These are phyloP conservation scores for Drosophila paramelanica DNA, from an alignment of 2,888 invertebrate species.

Conservation along the genomic window DNA sequence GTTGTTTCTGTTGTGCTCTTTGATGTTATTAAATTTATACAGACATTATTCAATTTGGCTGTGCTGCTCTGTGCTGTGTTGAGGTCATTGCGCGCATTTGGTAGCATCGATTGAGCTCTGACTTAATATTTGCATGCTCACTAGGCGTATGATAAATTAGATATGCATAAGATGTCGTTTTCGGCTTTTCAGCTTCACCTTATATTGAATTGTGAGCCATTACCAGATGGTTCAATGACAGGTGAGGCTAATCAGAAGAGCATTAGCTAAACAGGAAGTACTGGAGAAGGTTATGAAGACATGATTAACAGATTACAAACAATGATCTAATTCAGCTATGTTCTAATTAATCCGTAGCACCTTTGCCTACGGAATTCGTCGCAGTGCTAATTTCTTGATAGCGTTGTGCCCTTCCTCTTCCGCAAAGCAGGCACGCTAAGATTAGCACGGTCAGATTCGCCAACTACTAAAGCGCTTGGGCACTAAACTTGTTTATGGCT, in stretches of 20 bases:
- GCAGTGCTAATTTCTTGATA: conserved; percentile 41
- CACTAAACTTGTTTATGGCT: conserved; percentile 47
- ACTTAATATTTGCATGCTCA: conserved; percentile 62
- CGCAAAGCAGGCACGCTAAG: conserved; percentile 12
- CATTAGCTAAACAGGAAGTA: conserved; percentile 49
- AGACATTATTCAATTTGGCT: conserved; percentile 64
- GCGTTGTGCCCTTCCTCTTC: conserved; percentile 42
- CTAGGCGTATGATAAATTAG: conserved; percentile 62
- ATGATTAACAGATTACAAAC: not conserved
- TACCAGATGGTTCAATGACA: conserved; percentile 44
- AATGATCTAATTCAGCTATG: conserved; percentile 6
- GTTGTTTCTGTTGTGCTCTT: conserved; percentile 6
- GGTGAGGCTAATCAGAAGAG: conserved; percentile 35
- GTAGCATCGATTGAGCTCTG: conserved; percentile 19
- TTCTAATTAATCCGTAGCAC: conserved; percentile 19
- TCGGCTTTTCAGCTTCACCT: conserved; percentile 26
- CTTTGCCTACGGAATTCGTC: not conserved
- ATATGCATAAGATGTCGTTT: conserved; percentile 56
- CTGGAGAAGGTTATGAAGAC: conserved; percentile 46
- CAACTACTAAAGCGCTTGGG: conserved; percentile 36
- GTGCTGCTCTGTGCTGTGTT: conserved; percentile 27
- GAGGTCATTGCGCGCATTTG: conserved; percentile 63
- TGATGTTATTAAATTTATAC: conserved; percentile 44
- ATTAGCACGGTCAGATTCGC: conserved; percentile 4
- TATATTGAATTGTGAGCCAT: conserved; percentile 7